phyloP scores from a whole-genome alignment of 2,888 invertebrate genomes.

The Spodoptera picta region DNA sequence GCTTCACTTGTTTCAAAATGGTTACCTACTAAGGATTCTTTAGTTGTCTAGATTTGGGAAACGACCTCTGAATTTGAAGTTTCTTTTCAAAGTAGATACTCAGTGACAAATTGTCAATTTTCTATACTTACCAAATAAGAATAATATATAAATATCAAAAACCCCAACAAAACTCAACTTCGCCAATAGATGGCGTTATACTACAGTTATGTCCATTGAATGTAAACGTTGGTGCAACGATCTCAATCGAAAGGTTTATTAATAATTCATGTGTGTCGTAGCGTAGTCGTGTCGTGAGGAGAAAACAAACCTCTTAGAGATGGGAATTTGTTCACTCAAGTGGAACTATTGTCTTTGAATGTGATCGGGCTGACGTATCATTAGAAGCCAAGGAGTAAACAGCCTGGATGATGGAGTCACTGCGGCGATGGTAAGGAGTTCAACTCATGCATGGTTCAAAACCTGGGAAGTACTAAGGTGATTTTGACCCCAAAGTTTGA shows the following conservation, averaged over 20 bases:
- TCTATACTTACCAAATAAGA: too few species aligned
- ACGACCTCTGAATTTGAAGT: too few species aligned
- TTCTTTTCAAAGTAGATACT: too few species aligned
- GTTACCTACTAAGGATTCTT: too few species aligned
- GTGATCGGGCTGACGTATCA: conserved; percentile 14
- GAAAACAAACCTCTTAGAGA: conserved; percentile 46
- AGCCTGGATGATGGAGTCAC: too few species aligned
- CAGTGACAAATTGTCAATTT: too few species aligned
- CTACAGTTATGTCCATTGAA: conserved; percentile 23
- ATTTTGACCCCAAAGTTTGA: too few species aligned
- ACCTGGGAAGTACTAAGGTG: too few species aligned
- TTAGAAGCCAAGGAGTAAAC: neutral
- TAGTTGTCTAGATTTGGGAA: too few species aligned
- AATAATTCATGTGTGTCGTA: conserved; percentile 59
- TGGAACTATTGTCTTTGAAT: conserved; percentile 27
- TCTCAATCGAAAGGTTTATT: conserved; percentile 57
- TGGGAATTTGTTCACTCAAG: conserved; percentile 35
- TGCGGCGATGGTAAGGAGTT: too few species aligned
- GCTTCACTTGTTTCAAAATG: too few species aligned
- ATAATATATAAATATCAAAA: neutral
- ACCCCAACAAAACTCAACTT: conserved; percentile 9
- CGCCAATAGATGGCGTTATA: conserved; percentile 29
- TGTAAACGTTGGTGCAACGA: conserved; percentile 43
- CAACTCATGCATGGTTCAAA: too few species aligned
- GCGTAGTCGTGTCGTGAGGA: conserved; percentile 42